Evolutionary conservation across 1,140 invertebrate genomes (phyloP).

Genomic region (Drosophila bocki): DNA sequence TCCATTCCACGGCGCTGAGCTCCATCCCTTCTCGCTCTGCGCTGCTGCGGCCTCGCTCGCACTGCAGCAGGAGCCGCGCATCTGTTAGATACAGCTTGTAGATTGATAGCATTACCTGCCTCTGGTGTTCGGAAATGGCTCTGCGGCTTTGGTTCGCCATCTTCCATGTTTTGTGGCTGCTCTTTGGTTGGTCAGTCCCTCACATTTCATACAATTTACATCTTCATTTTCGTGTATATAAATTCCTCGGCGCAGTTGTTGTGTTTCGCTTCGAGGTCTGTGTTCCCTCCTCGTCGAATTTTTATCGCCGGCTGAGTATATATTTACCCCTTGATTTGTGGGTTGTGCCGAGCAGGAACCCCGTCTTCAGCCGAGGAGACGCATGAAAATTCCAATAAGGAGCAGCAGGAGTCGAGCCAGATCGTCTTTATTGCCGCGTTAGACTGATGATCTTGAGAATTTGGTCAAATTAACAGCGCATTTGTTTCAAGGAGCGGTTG

Average conservation of each 20-base stretch:
- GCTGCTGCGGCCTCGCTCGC: conserved; percentile 23
- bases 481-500: conserved; percentile 10
- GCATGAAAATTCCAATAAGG: conserved; percentile 22
- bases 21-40: conserved; percentile 27
- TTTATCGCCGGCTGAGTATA: conserved; percentile 73
- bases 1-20: conserved; percentile 21
- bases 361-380: background rate
- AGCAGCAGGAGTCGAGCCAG: conserved; percentile 18
- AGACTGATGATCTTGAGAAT: conserved; percentile 67
- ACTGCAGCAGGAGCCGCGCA: conserved; percentile 29
- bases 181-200: conserved; percentile 70
- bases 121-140: conserved; percentile 77
- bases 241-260: conserved; percentile 41
- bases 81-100: conserved; percentile 75
- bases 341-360: conserved; percentile 21
- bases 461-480: conserved; percentile 71
- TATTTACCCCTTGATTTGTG: conserved; percentile 81
- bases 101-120: conserved; percentile 84
- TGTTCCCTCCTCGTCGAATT: conserved; percentile 30
- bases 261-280: conserved; percentile 43
- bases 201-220: conserved; percentile 80
- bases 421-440: conserved; percentile 31
- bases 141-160: conserved; percentile 36
- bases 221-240: conserved; percentile 75
- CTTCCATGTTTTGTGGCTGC: conserved; percentile 45